A percentile compares a stretch with the other conserved stretches of the same genome.
phyloP scores from a whole-genome alignment of 2,888 invertebrate genomes.

The Mechanitis mazaeus region DNA sequence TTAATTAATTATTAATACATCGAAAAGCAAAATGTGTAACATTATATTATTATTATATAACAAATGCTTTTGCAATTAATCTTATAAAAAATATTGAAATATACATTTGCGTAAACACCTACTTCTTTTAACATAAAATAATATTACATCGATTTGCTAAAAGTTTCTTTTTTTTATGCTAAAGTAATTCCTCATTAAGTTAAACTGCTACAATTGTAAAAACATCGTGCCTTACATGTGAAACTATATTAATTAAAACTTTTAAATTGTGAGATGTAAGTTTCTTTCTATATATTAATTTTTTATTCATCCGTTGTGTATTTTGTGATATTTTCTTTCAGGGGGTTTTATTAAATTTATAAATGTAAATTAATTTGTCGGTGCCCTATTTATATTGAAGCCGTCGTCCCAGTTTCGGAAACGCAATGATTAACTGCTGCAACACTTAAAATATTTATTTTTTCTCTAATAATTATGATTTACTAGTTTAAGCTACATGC shows the following conservation, averaged over 20 bases:
- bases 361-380: slow-evolving; percentile 1
- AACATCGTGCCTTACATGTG: background rate
- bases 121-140: too few relatives aligned
- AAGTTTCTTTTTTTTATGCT: background rate
- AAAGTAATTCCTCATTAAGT: background rate
- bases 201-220: background rate
- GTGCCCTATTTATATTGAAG: slow-evolving; percentile 6
- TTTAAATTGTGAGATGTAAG: background rate
- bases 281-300: background rate
- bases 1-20: too few relatives aligned
- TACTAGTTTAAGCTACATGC: slow-evolving; percentile 1
- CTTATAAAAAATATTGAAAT: too few relatives aligned
- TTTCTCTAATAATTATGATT: slow-evolving; percentile 1
- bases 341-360: slow-evolving; percentile 1
- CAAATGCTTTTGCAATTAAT: too few relatives aligned
- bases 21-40: too few relatives aligned
- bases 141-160: too few relatives aligned
- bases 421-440: background rate
- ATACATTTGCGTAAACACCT: too few relatives aligned
- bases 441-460: slow-evolving; percentile 4
- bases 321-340: background rate
- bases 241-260: background rate
- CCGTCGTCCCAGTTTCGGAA: background rate
- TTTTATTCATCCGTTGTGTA: background rate
- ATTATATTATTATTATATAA: too few relatives aligned